These are phyloP conservation scores for Camponotus vicinus DNA, from an alignment of 1,140 invertebrate genomes.

Conservation along the genomic window DNA sequence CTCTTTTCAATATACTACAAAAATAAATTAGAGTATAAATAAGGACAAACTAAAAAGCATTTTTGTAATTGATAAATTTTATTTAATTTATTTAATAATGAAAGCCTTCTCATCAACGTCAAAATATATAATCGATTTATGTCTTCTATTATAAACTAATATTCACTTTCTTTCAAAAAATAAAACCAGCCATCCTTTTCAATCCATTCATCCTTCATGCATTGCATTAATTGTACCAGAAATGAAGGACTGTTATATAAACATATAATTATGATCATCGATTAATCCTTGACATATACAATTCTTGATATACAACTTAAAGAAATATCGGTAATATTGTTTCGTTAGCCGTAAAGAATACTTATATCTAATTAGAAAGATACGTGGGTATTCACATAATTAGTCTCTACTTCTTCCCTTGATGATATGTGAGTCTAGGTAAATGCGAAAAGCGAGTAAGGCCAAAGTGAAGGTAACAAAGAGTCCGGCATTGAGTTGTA, in stretches of 20 bases:
- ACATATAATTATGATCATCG: background rate
- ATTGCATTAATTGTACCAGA: background rate
- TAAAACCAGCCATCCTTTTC: background rate
- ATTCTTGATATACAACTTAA: background rate
- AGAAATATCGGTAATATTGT: background rate
- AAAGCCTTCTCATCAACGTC: too few relatives aligned
- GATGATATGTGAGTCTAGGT: conserved; percentile 62
- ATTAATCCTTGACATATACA: background rate
- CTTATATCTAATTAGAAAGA: conserved; percentile 1
- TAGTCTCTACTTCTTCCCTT: background rate
- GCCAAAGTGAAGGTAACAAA: conserved; percentile 69
- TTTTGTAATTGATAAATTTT: too few relatives aligned
- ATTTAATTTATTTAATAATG: too few relatives aligned
- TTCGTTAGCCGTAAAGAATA: background rate
- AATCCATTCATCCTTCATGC: background rate
- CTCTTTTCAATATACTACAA: too few relatives aligned
- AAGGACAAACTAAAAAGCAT: too few relatives aligned
- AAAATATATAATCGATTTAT: too few relatives aligned
- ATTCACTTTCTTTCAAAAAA: background rate
- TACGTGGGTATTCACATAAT: conserved; percentile 39
- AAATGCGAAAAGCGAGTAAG: conserved; percentile 73
- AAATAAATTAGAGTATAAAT: too few relatives aligned
- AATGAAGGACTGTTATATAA: conserved; percentile 1
- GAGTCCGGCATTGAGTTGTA: conserved; percentile 42
- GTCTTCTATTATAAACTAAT: too few relatives aligned